These are phyloP conservation scores for Lepidurus couesii DNA, from an alignment of 1,140 invertebrate species.

Conservation along the genomic window DNA sequence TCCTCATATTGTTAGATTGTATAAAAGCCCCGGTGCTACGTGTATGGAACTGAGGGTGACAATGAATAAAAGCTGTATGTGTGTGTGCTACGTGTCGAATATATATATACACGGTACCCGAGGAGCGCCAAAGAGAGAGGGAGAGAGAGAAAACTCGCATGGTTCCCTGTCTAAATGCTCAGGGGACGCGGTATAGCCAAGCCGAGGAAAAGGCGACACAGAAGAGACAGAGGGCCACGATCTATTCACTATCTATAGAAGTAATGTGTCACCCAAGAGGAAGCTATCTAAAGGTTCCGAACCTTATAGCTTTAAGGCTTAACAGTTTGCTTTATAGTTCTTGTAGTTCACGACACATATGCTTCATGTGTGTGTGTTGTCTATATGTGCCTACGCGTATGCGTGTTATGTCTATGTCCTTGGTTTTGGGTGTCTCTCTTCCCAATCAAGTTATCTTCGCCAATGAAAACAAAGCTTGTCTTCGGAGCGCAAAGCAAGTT, in stretches of 20 bases:
- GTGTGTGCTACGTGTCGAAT: not conserved
- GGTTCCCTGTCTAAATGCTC: not conserved
- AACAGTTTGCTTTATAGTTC: not conserved
- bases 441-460: not conserved
- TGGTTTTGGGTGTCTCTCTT: too few relatives aligned
- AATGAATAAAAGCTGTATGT: constrained; percentile 7
- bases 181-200: not conserved
- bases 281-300: not conserved
- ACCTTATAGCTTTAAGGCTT: not conserved
- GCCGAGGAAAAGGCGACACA: not conserved
- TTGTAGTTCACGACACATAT: not conserved
- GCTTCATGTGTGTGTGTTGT: not conserved
- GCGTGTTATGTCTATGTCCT: not conserved
- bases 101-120: not conserved
- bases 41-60: constrained; percentile 3
- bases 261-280: not conserved
- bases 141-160: not conserved
- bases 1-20: constrained; percentile 5
- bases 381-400: not conserved
- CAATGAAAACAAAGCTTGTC: not conserved
- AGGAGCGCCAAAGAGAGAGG: not conserved
- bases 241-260: constrained; percentile 6
- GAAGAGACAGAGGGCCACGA: not conserved
- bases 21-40: not conserved
- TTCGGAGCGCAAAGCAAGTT: too few relatives aligned